A percentile compares a stretch with the other conserved stretches of the same genome.
Evolutionary conservation across 1,140 invertebrate genomes (phyloP).

Genomic region (Brachionus rubens): DNA sequence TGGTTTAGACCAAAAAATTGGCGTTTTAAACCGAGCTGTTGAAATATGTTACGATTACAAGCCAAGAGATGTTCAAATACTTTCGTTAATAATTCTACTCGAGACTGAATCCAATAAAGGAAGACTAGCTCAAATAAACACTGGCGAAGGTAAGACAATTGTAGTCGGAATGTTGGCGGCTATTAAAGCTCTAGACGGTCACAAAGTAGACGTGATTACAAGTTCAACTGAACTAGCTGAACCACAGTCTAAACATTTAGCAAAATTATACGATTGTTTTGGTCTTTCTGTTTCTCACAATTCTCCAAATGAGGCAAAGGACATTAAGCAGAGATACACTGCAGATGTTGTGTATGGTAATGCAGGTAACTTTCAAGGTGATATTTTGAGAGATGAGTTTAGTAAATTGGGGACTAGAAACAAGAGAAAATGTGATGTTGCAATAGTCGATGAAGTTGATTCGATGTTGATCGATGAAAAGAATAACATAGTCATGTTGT

Average conservation of each 20-base stretch:
- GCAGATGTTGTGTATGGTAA: neutral
- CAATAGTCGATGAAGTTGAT: conserved; percentile 23
- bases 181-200: neutral
- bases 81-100: too few species aligned
- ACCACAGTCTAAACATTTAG: neutral
- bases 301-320: too few species aligned
- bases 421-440: neutral
- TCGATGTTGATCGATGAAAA: neutral
- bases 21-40: too few species aligned
- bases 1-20: too few species aligned
- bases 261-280: too few species aligned
- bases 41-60: neutral
- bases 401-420: neutral
- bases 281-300: too few species aligned
- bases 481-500: neutral
- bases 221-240: neutral
- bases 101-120: neutral
- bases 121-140: conserved; percentile 11
- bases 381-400: neutral
- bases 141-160: conserved; percentile 33
- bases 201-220: neutral
- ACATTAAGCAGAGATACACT: too few species aligned
- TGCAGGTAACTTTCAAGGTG: neutral
- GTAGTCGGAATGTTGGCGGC: neutral
- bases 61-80: neutral